phyloP scores from a whole-genome alignment of 2,797 vertebrate species.

The Micromesistius poutassou region DNA sequence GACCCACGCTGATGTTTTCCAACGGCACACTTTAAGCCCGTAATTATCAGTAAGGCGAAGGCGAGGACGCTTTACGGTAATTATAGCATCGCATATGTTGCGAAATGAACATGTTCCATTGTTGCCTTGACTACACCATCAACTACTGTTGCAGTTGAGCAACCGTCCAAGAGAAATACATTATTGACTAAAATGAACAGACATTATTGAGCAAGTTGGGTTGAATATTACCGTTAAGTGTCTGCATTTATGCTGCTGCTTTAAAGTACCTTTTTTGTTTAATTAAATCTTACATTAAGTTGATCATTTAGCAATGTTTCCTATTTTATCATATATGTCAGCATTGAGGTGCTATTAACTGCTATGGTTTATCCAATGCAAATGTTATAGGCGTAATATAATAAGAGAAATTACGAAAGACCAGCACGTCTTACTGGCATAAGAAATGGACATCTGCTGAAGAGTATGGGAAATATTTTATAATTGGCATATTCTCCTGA shows the following conservation, averaged over 20 bases:
- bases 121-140: constrained; percentile 26
- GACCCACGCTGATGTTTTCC: not conserved
- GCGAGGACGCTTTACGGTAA: not conserved
- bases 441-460: not conserved
- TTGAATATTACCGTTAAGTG: not conserved
- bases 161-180: not conserved
- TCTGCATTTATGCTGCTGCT: not conserved
- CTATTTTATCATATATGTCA: not conserved
- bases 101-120: not conserved
- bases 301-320: not conserved
- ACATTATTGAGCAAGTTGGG: not conserved
- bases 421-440: not conserved
- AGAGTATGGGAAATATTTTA: not conserved
- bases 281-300: not conserved
- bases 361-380: not conserved
- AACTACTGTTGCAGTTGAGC: not conserved
- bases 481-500: constrained; percentile 1
- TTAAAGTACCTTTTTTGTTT: not conserved
- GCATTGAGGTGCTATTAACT: not conserved
- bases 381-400: not conserved
- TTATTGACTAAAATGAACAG: not conserved
- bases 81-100: not conserved
- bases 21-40: not conserved
- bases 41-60: not conserved
- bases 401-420: not conserved